A percentile compares a stretch with the other conserved stretches of the same genome.
Evolutionary conservation across 2,888 invertebrate species (phyloP).

Genomic region (Hoplodrina blanda): DNA sequence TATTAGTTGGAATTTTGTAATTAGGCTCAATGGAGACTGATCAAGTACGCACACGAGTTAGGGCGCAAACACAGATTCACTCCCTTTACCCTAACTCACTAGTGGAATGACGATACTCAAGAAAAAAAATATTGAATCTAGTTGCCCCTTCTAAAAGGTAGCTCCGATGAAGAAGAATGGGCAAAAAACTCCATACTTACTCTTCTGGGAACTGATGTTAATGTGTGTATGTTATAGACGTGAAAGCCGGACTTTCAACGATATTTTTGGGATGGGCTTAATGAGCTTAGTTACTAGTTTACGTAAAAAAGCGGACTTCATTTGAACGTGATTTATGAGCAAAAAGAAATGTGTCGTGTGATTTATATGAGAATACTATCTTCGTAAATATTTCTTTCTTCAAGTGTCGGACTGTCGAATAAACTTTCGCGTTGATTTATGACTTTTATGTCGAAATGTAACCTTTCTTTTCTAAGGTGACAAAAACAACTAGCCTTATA

Average conservation of each 20-base stretch:
- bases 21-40: not conserved
- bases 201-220: not conserved
- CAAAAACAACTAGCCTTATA: not conserved
- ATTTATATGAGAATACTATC: slow-evolving; percentile 28
- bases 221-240: not conserved
- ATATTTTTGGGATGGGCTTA: slow-evolving; percentile 24
- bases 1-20: slow-evolving; percentile 31
- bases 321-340: slow-evolving; percentile 40
- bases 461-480: slow-evolving; percentile 4
- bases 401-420: slow-evolving; percentile 9
- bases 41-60: too few species aligned
- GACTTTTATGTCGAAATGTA: slow-evolving; percentile 18
- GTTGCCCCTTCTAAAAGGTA: too few species aligned
- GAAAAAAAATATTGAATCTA: too few species aligned
- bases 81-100: too few species aligned
- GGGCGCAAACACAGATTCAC: too few species aligned
- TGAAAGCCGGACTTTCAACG: slow-evolving; percentile 31
- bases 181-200: too few species aligned
- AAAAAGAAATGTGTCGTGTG: slow-evolving; percentile 26
- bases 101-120: too few species aligned
- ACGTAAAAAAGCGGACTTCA: slow-evolving; percentile 4
- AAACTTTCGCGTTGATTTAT: slow-evolving; percentile 41
- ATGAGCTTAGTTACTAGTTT: slow-evolving; percentile 1
- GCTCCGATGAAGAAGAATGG: too few species aligned
- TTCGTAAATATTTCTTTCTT: slow-evolving; percentile 23